These are phyloP conservation scores for Dryoscopus gambensis DNA, from an alignment of 2,113 vertebrate species.

Conservation along the genomic window DNA sequence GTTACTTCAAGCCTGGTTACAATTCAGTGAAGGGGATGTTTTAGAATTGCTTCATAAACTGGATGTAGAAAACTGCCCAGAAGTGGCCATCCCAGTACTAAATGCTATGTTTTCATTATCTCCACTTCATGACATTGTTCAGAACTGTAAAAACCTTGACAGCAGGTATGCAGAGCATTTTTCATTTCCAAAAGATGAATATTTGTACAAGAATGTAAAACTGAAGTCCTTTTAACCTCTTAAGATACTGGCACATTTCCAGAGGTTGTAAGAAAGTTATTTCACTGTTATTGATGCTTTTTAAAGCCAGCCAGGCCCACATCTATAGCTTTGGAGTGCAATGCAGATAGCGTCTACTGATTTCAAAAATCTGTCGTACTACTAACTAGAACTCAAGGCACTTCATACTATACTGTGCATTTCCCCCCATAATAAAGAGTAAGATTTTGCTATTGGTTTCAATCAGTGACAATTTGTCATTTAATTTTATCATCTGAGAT, in stretches of 20 bases:
- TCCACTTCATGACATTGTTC: constrained; percentile 72
- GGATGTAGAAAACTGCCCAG: constrained; percentile 91
- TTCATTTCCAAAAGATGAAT: background rate
- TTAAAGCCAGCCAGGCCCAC: background rate
- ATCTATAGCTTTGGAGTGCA: background rate
- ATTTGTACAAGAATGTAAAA: background rate
- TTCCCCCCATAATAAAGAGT: background rate
- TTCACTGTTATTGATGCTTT: background rate
- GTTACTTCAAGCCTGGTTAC: constrained; percentile 87
- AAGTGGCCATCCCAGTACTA: constrained; percentile 79
- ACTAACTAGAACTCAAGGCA: background rate
- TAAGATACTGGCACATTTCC: background rate
- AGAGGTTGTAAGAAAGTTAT: background rate
- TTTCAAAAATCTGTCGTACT: background rate
- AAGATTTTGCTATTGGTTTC: background rate
- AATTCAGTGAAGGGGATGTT: constrained; percentile 77
- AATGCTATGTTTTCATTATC: constrained; percentile 78
- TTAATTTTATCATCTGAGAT: background rate
- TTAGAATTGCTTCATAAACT: constrained; percentile 87
- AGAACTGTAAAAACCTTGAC: constrained; percentile 72
- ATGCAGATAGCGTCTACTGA: background rate
- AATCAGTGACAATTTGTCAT: background rate
- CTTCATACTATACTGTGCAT: background rate
- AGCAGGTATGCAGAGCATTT: constrained; percentile 72
- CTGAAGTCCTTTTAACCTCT: background rate